phyloP scores from a whole-genome alignment of 2,888 invertebrate species.

The Zygaena filipendulae region DNA sequence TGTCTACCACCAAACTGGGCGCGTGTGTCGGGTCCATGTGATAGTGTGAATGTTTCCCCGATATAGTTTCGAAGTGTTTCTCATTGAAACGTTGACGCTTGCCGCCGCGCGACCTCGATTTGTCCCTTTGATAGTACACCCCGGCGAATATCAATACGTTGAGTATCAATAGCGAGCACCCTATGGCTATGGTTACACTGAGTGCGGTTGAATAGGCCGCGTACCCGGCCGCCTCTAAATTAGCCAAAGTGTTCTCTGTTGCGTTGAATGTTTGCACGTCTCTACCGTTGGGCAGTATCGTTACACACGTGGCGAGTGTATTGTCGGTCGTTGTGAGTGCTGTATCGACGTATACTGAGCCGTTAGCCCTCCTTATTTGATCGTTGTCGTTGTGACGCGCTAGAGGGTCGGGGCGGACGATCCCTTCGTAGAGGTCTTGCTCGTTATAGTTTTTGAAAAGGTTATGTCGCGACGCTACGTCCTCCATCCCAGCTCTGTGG shows the following conservation, averaged over 20 bases:
- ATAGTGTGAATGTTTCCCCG: conserved; percentile 82
- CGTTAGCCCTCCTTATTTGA: conserved; percentile 64
- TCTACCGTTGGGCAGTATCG: conserved; percentile 65
- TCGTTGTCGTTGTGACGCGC: conserved; percentile 72
- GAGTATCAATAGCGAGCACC: conserved; percentile 81
- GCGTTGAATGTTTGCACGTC: conserved; percentile 60
- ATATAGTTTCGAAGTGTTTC: conserved; percentile 80
- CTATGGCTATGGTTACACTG: conserved; percentile 83
- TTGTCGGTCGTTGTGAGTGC: conserved; percentile 77
- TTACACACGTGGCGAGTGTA: conserved; percentile 77
- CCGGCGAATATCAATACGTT: conserved; percentile 88
- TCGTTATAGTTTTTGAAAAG: conserved; percentile 91
- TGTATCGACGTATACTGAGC: conserved; percentile 64
- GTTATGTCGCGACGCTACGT: conserved; percentile 88
- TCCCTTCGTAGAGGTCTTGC: conserved; percentile 88
- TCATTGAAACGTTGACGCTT: conserved; percentile 79
- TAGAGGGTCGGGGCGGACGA: conserved; percentile 86
- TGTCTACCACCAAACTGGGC: conserved; percentile 85
- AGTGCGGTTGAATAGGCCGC: conserved; percentile 81
- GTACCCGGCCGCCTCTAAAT: conserved; percentile 82
- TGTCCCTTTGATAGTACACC: conserved; percentile 84
- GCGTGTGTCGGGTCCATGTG: conserved; percentile 81
- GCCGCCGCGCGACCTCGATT: conserved; percentile 73
- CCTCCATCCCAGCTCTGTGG: conserved; percentile 89
- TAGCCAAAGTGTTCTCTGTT: conserved; percentile 79